Evolutionary conservation across 2,113 vertebrate genomes (phyloP), one percentile per base, ranked within the genome.

Genomic region (Zeus faber): DNA sequence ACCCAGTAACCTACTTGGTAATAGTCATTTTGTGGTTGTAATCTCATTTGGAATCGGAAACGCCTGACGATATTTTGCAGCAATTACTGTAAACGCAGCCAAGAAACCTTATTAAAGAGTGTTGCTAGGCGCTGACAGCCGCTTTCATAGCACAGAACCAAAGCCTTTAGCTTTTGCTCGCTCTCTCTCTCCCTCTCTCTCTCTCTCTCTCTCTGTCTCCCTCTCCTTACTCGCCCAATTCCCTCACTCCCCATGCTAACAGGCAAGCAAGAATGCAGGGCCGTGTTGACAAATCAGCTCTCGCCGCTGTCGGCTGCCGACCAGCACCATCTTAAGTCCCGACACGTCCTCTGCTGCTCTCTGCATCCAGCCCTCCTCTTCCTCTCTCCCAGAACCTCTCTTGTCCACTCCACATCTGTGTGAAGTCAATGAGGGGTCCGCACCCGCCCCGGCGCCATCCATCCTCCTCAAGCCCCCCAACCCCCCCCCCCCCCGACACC

Each of bases 221-320:
- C 46, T 45, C 46, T 60, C 44, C n/a, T n/a, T 23, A 37, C 54
- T 49, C 41, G 49, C 24, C 53, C 51, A 62, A 70, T 62, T 77
- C 77, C 73, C 67, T 68, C 49, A 68, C 72, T 79, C 77, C 54
- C 60, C 17, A 40, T 6, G 18, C 72, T 70, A 55, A 67, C 51
- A 24, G 52, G 58, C 66, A 71, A 68, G 72, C 69, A 70, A 65
- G 48, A 79, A 78, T 62, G 67, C 67, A 62, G 72, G 47, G 63
- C 62, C 29, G 26, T 62, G 67, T 71, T 62, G 73, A 88, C 82
- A 76, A 85, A 88, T 85, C 74, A 62, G 67, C 61, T 54, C 57
- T 58, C 25, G 29, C 64, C 62, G 79, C 69, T n/a, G n/a, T n/a
- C n/a, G n/a, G n/a, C 25, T 64, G 43, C 75, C 2, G 63, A 60